Evolutionary conservation across 2,888 invertebrate genomes (phyloP).

Genomic region (Cremastinae sp.): DNA sequence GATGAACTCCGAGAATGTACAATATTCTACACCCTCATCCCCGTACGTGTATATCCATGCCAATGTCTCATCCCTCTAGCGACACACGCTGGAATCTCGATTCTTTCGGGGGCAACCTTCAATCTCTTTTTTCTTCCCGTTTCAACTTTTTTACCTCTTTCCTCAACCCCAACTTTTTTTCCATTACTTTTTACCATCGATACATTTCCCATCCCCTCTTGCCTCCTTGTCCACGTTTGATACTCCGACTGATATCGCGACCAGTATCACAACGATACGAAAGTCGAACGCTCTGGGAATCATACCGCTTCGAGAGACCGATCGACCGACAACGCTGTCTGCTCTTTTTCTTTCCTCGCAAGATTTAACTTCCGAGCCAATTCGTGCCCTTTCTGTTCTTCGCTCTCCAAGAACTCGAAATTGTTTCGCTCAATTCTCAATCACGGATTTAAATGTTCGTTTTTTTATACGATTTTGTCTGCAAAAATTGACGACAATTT

Average conservation of each 20-base stretch:
- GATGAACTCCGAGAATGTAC: conserved; percentile 37
- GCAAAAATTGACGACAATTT: too few relatives aligned
- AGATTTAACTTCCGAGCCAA: not conserved
- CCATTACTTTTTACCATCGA: conserved; percentile 59
- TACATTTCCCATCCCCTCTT: conserved; percentile 56
- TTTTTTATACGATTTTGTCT: too few relatives aligned
- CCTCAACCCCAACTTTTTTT: conserved; percentile 60
- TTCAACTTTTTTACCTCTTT: conserved; percentile 61
- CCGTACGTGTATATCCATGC: conserved; percentile 8
- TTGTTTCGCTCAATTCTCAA: not conserved
- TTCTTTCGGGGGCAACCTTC: conserved; percentile 74
- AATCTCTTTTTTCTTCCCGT: conserved; percentile 64
- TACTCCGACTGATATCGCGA: conserved; percentile 51
- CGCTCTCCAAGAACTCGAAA: too few relatives aligned
- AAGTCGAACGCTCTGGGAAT: conserved; percentile 37
- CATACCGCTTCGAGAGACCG: conserved; percentile 31
- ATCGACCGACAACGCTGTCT: conserved; percentile 37
- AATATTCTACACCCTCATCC: not conserved
- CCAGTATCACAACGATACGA: conserved; percentile 50
- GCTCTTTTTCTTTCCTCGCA: conserved; percentile 2
- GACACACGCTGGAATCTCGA: conserved; percentile 67
- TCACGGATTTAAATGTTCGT: not conserved
- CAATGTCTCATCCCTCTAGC: conserved; percentile 30
- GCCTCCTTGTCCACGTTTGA: conserved; percentile 34
- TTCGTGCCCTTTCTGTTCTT: not conserved